Evolutionary conservation across 2,113 vertebrate species (phyloP).

Genomic region (Pao palembangensis): DNA sequence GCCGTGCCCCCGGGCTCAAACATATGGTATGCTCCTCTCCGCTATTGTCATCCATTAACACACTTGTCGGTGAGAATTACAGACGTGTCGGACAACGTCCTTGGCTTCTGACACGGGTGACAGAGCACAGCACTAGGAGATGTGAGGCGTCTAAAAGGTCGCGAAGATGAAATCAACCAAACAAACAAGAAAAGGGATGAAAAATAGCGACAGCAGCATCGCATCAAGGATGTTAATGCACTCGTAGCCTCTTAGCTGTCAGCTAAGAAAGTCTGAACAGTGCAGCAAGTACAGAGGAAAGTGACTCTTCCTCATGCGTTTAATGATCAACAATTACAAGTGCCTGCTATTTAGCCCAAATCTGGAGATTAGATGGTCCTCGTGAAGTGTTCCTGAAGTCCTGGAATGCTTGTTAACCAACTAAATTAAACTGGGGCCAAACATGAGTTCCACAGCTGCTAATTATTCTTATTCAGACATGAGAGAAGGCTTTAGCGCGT

Average conservation of each 20-base stretch:
- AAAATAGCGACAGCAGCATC: neutral
- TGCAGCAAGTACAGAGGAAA: neutral
- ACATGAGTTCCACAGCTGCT: too few relatives aligned
- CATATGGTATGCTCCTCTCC: conserved; percentile 72
- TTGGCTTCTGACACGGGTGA: conserved; percentile 47
- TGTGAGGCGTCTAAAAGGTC: conserved; percentile 30
- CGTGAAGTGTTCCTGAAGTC: too few relatives aligned
- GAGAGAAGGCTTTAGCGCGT: too few relatives aligned
- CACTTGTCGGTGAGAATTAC: conserved; percentile 76
- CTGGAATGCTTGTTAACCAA: too few relatives aligned
- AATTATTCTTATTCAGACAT: too few relatives aligned
- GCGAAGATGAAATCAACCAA: conserved; percentile 21
- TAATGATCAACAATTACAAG: neutral
- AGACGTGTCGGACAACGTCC: conserved; percentile 58
- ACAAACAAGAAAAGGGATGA: conserved; percentile 16
- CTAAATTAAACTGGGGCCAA: too few relatives aligned
- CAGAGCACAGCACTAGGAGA: conserved; percentile 33
- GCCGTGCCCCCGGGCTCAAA: conserved; percentile 67
- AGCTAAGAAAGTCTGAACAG: neutral
- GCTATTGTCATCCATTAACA: conserved; percentile 79
- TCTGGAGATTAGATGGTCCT: too few relatives aligned
- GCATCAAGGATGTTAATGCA: neutral
- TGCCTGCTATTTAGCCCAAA: too few relatives aligned
- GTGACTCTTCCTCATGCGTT: neutral
- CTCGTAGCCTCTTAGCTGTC: neutral